Evolutionary conservation across 2,888 invertebrate genomes (phyloP), one percentile per base, ranked within the genome.

Genomic region (Leptogaster cylindrica): DNA sequence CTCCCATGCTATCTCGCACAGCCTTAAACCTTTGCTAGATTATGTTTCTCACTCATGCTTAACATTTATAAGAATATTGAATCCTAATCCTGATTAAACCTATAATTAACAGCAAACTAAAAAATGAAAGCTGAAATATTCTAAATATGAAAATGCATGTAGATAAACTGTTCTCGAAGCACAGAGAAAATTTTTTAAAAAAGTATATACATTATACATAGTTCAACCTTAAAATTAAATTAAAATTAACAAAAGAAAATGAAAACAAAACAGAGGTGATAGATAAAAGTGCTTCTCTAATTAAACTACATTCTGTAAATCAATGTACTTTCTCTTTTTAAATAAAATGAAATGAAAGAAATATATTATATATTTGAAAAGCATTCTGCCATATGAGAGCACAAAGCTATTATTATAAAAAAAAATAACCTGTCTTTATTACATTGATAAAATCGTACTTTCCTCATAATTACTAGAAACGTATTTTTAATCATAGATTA

Each of bases 221-320:
- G 52, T 52, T 52, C 52, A 52, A 31, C 16, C 20, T 52, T 33
- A 16, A 52, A 52, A 46, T 25, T 46, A 46, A 46, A 46, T 20
- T 46, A 46, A 46, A 25, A 20, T 20, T 46, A 46, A 46, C 23
- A 6, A 23, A 44, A 46, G 25, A 20, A 23, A 46, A 50, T 12
- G 27, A 12, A 25, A 52, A 52, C 28, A 52, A 52, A 36, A 52
- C 52, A 18, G 52, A 52, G 52, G 52, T 52, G 52, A 52, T 52
- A 52, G 52, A 52, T 52, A 52, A 52, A 52, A 52, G 52, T 52
- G 52, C 52, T 52, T 52, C 52, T 52, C 52, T 31, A 52, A 52
- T 52, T 52, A 52, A 28, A 52, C 33, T 52, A 46, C 52, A 52
- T 31, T 52, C 52, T 52, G 33, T 50, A 31, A 52, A 31, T 52